phyloP scores from a whole-genome alignment of 2,888 invertebrate species.

The Rhamnusium bicolor region DNA sequence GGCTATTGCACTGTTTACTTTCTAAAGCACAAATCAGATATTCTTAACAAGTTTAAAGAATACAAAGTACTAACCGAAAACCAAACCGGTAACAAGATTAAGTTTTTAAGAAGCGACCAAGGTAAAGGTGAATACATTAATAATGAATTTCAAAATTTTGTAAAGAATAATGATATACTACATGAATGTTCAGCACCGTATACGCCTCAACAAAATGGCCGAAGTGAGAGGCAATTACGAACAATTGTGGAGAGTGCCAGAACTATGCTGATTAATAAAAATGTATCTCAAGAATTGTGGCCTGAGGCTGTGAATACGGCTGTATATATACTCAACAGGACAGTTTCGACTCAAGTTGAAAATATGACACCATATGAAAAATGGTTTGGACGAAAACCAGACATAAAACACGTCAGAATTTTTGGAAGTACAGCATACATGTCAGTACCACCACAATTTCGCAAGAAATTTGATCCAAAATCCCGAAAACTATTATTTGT shows the following conservation, averaged over 20 bases:
- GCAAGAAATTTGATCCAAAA: no score
- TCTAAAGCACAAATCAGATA: conserved; percentile 12
- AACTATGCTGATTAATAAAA: no score
- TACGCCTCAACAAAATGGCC: conserved; percentile 60
- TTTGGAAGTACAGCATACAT: conserved; percentile 9
- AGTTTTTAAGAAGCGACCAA: conserved; percentile 33
- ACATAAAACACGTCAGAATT: conserved; percentile 17
- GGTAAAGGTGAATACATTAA: conserved; percentile 47
- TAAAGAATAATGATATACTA: conserved; percentile 54
- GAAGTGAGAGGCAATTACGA: conserved; percentile 59
- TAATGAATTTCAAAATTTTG: conserved; percentile 43
- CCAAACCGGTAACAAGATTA: conserved; percentile 37
- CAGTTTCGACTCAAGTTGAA: conserved; percentile 49
- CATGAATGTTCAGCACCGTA: conserved; percentile 54
- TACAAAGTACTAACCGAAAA: conserved; percentile 38
- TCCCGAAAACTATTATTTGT: no score
- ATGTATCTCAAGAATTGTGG: conserved; percentile 54
- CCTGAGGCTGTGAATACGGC: conserved; percentile 56
- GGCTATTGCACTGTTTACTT: conserved; percentile 44
- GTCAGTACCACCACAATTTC: background rate
- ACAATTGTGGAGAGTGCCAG: conserved; percentile 62
- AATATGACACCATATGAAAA: conserved; percentile 10
- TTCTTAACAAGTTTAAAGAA: conserved; percentile 41
- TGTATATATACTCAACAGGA: conserved; percentile 61
- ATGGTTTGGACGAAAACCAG: conserved; percentile 18